Conservation (phyloP, 2,888 invertebrate species). For the Diarsia rubi region DNA sequence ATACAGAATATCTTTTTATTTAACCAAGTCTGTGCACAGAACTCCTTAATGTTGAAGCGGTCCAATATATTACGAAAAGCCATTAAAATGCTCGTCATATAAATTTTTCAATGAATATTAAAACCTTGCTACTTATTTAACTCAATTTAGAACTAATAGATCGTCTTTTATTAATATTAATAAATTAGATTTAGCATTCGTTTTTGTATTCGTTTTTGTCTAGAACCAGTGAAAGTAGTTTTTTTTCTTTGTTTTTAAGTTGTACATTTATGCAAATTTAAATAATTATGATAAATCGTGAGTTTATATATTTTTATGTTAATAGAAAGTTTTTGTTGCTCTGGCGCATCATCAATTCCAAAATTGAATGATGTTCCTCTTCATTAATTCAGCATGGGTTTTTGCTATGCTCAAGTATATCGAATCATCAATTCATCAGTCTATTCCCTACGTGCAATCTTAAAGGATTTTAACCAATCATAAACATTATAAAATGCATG, state of each 20-base stretch:
- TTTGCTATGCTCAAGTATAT: neutral
- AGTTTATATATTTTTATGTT: slow-evolving; percentile 1
- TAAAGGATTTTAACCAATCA: neutral
- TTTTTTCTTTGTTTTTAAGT: slow-evolving; percentile 53
- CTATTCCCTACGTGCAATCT: neutral
- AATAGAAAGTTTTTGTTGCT: slow-evolving; percentile 1
- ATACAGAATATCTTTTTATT: slow-evolving; percentile 3
- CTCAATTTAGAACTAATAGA: slow-evolving; percentile 48
- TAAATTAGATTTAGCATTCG: slow-evolving; percentile 42
- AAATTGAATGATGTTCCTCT: no score
- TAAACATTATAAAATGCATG: neutral
- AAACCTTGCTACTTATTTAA: slow-evolving; percentile 66
- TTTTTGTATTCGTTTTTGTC: slow-evolving; percentile 52
- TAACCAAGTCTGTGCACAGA: slow-evolving; percentile 16
- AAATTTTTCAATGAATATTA: slow-evolving; percentile 75
- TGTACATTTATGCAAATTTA: slow-evolving; percentile 22
- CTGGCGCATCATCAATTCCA: neutral
- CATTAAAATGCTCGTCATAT: slow-evolving; percentile 57
- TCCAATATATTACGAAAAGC: slow-evolving; percentile 48
- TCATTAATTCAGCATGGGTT: neutral
- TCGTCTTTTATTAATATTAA: slow-evolving; percentile 47
- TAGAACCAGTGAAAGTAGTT: slow-evolving; percentile 51
- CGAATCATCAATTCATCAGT: neutral
- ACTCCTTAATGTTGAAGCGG: slow-evolving; percentile 22
- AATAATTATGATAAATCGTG: slow-evolving; percentile 24